A percentile compares a stretch with the other conserved stretches of the same genome.
Evolutionary conservation across 2,113 vertebrate genomes (phyloP).

Genomic region (Phodopus roborovskii): DNA sequence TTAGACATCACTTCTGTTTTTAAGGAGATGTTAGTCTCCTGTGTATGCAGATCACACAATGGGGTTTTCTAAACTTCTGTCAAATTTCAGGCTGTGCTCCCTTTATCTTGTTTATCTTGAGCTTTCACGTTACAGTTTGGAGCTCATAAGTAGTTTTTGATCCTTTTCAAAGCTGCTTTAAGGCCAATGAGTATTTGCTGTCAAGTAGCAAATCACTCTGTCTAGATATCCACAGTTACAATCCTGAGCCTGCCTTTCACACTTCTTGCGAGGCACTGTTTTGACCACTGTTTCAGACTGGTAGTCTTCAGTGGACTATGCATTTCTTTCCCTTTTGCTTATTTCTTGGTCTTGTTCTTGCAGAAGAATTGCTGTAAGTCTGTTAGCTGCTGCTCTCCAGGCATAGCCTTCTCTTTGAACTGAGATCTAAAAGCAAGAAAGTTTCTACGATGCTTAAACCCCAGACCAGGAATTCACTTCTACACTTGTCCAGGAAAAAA

Average conservation of each 20-base stretch:
- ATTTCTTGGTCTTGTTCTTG: not conserved
- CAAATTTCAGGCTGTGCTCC: not conserved
- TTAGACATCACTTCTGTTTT: not conserved
- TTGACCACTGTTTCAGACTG: not conserved
- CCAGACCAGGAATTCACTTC: conserved; percentile 32
- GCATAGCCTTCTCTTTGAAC: conserved; percentile 56
- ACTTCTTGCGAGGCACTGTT: not conserved
- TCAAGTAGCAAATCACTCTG: conserved; percentile 5
- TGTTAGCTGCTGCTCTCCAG: not conserved
- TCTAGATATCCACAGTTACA: not conserved
- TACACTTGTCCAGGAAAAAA: not conserved
- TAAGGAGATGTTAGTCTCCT: not conserved
- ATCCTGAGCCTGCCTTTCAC: not conserved
- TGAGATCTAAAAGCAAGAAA: conserved; percentile 65
- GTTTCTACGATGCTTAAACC: conserved; percentile 27
- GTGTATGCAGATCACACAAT: not conserved
- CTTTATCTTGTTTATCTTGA: conserved; percentile 32
- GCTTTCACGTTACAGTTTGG: not conserved
- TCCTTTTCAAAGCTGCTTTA: conserved; percentile 20
- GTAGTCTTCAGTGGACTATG: not conserved
- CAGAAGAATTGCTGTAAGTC: not conserved
- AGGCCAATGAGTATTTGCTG: not conserved
- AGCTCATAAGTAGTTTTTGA: not conserved
- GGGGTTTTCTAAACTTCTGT: conserved; percentile 26
- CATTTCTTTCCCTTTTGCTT: not conserved